A percentile compares a stretch with the other conserved stretches of the same genome.
Conservation (phyloP, 2,797 vertebrate genomes). For the Neoniphon sammara region DNA sequence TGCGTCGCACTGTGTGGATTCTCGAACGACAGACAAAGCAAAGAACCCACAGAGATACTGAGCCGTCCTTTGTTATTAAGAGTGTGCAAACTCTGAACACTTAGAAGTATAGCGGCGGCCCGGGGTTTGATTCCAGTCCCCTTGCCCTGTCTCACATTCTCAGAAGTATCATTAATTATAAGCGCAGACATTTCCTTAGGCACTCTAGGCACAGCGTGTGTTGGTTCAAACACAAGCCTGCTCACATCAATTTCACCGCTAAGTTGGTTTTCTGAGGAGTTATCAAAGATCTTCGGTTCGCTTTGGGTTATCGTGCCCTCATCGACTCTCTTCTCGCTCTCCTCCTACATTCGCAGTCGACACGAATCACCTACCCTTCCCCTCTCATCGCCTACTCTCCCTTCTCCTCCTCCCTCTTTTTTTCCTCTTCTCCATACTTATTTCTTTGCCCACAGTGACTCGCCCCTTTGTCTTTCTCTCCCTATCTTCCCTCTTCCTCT, state of each 20-base stretch:
- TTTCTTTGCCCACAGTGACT: conserved; percentile 23
- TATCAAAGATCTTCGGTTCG: conserved; percentile 57
- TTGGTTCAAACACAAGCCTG: conserved; percentile 47
- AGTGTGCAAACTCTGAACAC: conserved; percentile 2
- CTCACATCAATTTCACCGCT: conserved; percentile 44
- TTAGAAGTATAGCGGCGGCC: conserved; percentile 3
- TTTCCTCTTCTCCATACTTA: neutral
- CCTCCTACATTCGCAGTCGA: conserved; percentile 43
- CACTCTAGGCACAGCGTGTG: conserved; percentile 50
- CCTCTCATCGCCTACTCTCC: neutral
- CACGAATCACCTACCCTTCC: conserved; percentile 7
- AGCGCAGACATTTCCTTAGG: conserved; percentile 46
- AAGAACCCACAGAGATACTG: conserved; percentile 20
- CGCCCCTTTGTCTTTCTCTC: conserved; percentile 24
- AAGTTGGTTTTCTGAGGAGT: conserved; percentile 49
- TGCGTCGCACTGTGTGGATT: neutral
- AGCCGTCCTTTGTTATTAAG: conserved; percentile 43
- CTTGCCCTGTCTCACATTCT: conserved; percentile 30
- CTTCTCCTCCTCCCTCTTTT: neutral
- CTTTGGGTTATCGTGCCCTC: conserved; percentile 47
- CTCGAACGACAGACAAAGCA: neutral
- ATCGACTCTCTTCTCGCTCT: conserved; percentile 11
- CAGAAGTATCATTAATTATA: conserved; percentile 60
- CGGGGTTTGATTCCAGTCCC: conserved; percentile 52
- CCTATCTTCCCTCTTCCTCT: conserved; percentile 3